Conservation (phyloP, 2,888 invertebrate species). For the Bruchidius siliquastri region DNA sequence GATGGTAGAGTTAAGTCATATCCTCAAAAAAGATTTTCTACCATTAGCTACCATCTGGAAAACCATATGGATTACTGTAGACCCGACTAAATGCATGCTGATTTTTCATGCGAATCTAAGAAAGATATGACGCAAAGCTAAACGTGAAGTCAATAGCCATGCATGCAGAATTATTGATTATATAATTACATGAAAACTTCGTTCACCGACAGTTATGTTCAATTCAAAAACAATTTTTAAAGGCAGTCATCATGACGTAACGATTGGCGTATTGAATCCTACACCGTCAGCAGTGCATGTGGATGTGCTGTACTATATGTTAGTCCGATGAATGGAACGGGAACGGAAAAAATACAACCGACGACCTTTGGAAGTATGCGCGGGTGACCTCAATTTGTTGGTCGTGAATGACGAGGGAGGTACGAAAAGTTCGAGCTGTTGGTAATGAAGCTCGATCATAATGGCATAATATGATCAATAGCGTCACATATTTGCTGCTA, state of each 20-base stretch:
- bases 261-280: neutral
- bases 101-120: no score
- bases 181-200: neutral
- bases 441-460: neutral
- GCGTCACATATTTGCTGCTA: no score
- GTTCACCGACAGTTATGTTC: neutral
- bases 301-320: neutral
- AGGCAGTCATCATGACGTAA: neutral
- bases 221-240: neutral
- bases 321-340: neutral
- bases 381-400: neutral
- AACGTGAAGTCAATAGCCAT: neutral
- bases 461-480: no score
- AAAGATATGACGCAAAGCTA: neutral
- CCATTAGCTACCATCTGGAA: no score
- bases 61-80: no score
- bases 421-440: neutral
- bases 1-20: no score
- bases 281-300: neutral
- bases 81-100: no score
- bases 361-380: neutral
- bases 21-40: no score
- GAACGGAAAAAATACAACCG: neutral
- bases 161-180: neutral
- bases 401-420: neutral